Evolutionary conservation across 2,888 invertebrate species (phyloP), one percentile per base, ranked within the genome.

Genomic region (Arrhopalites spinosus): DNA sequence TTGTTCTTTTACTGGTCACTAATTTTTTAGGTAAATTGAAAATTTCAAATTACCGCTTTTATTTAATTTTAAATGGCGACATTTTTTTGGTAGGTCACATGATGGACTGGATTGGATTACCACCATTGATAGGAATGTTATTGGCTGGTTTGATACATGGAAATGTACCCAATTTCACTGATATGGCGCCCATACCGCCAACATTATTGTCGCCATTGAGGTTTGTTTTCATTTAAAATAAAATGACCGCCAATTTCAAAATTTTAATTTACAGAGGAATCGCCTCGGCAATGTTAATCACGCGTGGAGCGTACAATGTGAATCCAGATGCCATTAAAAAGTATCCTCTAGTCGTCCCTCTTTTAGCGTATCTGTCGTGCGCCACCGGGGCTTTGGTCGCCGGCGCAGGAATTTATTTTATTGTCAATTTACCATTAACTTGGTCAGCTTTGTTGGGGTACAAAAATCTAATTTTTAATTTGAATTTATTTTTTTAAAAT

Each of bases 381-480:
- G 43, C 79, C 45, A 27, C 78, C 45, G 81, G 81, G 75, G 80
- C 80, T 2, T 25, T 79, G 0, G 78, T 71, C 27, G 81, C 71
- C 30, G 45, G 78, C 0, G 47, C 15, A 1, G 5, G 23, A 75
- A 27, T 77, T 29, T 80, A 80, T 59, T 75, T 77, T 25, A 78
- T 81, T n/a, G 47, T 80, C 0, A 78, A 76, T n/a, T 80, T 78
- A 63, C 79, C 80, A 3, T 1, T 77, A 1, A 69, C 74, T 17
- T 80, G 81, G 80, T 76, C 81, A n/a, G 50, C 75, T 43, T 59
- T 80, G 1, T 76, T 79, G 76, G 81, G 81, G 81, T 81, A 79
- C 73, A 7, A 15, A 63, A 30, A 30, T 43, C 1, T 8, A 3
- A 36, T 36, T 36, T 36, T 36, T 36, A n/a, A n/a, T n/a, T n/a